Base-by-base conservation (phyloP, 2,888 invertebrate species). In the Odontothrips loti region DNA sequence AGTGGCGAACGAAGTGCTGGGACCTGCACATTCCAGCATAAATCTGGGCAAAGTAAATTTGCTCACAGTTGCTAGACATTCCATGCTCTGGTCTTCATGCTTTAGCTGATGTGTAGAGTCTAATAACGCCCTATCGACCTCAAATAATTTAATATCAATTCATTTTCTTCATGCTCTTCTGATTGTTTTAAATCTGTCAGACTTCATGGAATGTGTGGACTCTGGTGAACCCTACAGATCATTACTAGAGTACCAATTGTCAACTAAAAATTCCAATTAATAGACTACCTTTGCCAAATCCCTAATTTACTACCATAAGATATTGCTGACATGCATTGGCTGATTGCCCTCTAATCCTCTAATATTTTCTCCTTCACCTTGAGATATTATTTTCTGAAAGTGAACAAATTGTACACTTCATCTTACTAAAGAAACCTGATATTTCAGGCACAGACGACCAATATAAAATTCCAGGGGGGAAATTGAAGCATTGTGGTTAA, bases 11-110 rank as follows among this genome's bases (percentile, higher is more conserved):
- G 68, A 9, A 27, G 11, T 27, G 27, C 27, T 12, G 12, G 10
- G 27, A 75, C 68, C 68, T 75, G 68, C 27, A 75, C 68, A 75
- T 23, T 75, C 12, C 23, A 75, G 68, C 68, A 75, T 27, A 27
- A 3, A 27, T 75, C 68, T 75, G 27, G 27, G 9, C 27, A 75
- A 23, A 27, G 12, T 27, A 23, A 23, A 0, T 8, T 12, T 27
- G 10, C 27, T 27, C 12, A 12, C 23, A 23, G 12, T 0, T 10
- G 68, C 12, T 12, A 12, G 23, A 10, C 8, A 23, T 12, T 27
- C 68, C 9, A 75, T 27, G 12, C 23, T 8, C 12, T 2, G 8
- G 23, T 8, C 0, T 23, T 9, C 23, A n/a, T 68, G 68, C 8
- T 12, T 12, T 10, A 8, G 12, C 1, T 27, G 23, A 9, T 27